Evolutionary conservation across 2,888 invertebrate genomes (phyloP).

Genomic region (Actias luna): DNA sequence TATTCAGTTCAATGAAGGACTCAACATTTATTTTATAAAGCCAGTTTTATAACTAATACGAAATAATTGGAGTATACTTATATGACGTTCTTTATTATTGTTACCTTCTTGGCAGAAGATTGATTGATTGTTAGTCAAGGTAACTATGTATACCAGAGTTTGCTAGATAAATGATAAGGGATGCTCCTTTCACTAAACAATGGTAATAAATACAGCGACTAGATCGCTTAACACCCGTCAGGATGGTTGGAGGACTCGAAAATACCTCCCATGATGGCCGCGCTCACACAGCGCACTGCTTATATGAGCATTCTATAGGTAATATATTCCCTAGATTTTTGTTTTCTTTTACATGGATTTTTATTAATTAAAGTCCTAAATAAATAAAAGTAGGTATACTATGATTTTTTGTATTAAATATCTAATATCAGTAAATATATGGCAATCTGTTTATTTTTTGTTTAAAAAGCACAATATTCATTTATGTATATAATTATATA

Average conservation of each 20-base stretch:
- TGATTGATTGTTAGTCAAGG: not conserved
- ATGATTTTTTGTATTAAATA: not conserved
- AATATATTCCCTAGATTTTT: slow-evolving; percentile 6
- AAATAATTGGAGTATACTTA: too few species aligned
- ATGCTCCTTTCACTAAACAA: slow-evolving; percentile 76
- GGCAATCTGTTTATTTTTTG: not conserved
- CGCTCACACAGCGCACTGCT: slow-evolving; percentile 31
- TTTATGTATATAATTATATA: too few species aligned
- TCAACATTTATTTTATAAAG: too few species aligned
- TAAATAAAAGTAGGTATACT: not conserved
- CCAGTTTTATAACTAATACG: too few species aligned
- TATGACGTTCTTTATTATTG: not conserved
- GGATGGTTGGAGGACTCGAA: slow-evolving; percentile 28
- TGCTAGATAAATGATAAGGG: slow-evolving; percentile 69
- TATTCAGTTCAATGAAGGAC: too few species aligned
- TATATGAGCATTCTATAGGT: slow-evolving; percentile 30
- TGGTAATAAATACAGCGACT: slow-evolving; percentile 80
- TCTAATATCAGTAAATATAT: not conserved
- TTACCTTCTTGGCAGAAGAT: not conserved
- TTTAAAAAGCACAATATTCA: too few species aligned
- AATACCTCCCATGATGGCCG: slow-evolving; percentile 11
- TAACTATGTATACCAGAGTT: slow-evolving; percentile 28
- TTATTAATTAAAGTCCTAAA: slow-evolving; percentile 10
- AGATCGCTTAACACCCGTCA: slow-evolving; percentile 64
- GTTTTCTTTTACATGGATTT: slow-evolving; percentile 23